Evolutionary conservation across 1,140 invertebrate species (phyloP).

Genomic region (Drosophila leontia): DNA sequence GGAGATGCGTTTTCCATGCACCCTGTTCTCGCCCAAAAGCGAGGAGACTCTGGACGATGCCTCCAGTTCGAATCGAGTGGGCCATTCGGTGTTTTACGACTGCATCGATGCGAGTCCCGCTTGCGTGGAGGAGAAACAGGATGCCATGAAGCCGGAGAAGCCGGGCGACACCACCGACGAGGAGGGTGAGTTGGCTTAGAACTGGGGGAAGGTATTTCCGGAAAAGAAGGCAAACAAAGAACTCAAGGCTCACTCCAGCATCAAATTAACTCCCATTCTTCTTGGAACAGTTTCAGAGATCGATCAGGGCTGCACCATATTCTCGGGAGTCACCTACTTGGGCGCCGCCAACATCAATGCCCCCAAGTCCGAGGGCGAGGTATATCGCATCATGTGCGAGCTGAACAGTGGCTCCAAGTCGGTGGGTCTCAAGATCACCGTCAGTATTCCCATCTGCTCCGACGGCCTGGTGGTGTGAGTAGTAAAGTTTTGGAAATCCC

Average conservation of each 20-base stretch:
- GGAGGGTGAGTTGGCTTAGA: constrained; percentile 86
- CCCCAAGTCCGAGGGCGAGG: constrained; percentile 97
- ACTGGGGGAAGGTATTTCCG: background rate
- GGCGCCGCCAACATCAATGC: constrained; percentile 97
- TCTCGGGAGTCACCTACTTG: constrained; percentile 97
- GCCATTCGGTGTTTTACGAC: constrained; percentile 86
- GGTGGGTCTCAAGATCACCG: constrained; percentile 92
- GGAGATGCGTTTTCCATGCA: constrained; percentile 73
- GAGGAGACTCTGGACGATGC: constrained; percentile 73
- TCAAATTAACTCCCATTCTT: background rate
- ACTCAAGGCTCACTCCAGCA: background rate
- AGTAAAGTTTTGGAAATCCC: constrained; percentile 56
- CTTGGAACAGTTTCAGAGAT: constrained; percentile 88
- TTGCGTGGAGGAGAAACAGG: constrained; percentile 89
- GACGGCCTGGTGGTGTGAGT: constrained; percentile 92
- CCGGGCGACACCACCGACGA: constrained; percentile 88
- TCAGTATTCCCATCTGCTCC: constrained; percentile 96
- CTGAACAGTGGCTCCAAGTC: constrained; percentile 89
- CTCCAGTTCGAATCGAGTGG: constrained; percentile 81
- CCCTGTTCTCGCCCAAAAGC: constrained; percentile 67
- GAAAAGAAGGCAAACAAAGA: background rate
- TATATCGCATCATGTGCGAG: constrained; percentile 96
- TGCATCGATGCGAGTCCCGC: constrained; percentile 86
- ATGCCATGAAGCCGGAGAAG: constrained; percentile 90
- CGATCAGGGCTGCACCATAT: constrained; percentile 95